Conservation (phyloP, 2,113 vertebrate genomes). For the zebrafish (Danio rerio) region DNA sequence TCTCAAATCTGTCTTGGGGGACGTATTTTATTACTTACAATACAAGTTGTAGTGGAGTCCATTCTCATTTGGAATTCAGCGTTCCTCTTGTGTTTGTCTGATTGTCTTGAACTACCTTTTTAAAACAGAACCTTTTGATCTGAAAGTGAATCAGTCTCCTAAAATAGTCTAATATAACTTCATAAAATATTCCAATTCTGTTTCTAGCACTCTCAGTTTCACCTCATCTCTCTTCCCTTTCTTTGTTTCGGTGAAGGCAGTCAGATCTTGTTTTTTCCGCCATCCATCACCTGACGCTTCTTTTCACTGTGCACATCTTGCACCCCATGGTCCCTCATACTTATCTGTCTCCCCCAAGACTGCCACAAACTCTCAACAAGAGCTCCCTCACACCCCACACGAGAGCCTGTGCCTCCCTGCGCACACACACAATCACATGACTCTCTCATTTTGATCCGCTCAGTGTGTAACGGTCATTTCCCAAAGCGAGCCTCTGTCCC, state of each 20-base stretch:
- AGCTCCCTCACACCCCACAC: conserved; percentile 11
- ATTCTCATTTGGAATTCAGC: not conserved
- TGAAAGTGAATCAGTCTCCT: conserved; percentile 1
- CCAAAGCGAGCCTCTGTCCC: conserved; percentile 38
- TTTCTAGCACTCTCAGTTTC: not conserved
- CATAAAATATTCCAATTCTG: not conserved
- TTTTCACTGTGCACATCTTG: not conserved
- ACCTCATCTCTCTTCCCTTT: conserved; percentile 13
- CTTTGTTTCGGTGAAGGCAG: not conserved
- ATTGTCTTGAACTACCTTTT: not conserved
- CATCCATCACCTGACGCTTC: conserved; percentile 38
- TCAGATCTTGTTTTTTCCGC: not conserved
- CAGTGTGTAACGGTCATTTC: conserved; percentile 56
- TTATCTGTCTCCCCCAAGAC: not conserved
- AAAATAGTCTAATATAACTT: not conserved
- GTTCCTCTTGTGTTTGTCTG: not conserved
- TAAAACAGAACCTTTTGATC: not conserved
- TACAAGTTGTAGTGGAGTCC: not conserved
- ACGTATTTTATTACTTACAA: not conserved
- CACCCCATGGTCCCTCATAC: not conserved
- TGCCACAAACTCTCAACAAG: not conserved
- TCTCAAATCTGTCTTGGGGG: not conserved
- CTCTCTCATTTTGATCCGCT: conserved; percentile 39
- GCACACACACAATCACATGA: conserved; percentile 17
- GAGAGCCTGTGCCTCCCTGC: conserved; percentile 2